Evolutionary conservation across 2,113 vertebrate genomes (phyloP).

Genomic region (Corvus cornix): DNA sequence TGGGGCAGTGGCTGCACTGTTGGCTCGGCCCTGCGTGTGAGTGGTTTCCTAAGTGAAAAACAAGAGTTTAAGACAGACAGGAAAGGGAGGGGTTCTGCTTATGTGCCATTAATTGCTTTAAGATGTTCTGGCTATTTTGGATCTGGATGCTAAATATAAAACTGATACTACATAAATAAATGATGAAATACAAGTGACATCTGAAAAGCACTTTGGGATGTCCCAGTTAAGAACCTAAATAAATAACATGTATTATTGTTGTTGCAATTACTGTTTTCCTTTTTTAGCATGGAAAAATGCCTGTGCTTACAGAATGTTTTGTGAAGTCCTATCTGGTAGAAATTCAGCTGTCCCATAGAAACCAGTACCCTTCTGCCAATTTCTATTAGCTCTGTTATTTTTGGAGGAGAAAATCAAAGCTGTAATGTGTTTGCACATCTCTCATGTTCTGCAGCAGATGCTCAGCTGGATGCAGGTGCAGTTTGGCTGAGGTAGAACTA

Average conservation of each 20-base stretch:
- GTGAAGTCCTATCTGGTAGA: neutral
- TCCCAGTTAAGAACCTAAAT: conserved; percentile 7
- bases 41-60: conserved; percentile 33
- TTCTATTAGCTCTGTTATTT: neutral
- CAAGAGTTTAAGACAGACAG: conserved; percentile 25
- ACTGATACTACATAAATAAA: conserved; percentile 48
- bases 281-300: neutral
- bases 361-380: neutral
- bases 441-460: neutral
- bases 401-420: neutral
- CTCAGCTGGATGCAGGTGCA: neutral
- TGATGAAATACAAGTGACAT: conserved; percentile 39
- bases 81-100: conserved; percentile 35
- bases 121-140: conserved; percentile 31
- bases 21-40: neutral
- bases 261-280: neutral
- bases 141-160: conserved; percentile 42
- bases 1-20: neutral
- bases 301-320: neutral
- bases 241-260: neutral
- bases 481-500: neutral
- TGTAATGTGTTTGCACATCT: neutral
- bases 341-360: neutral
- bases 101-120: conserved; percentile 30
- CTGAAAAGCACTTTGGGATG: conserved; percentile 20